These are phyloP conservation scores for Hemicordylus capensis DNA, from an alignment of 2,113 vertebrate genomes.

Conservation along the genomic window DNA sequence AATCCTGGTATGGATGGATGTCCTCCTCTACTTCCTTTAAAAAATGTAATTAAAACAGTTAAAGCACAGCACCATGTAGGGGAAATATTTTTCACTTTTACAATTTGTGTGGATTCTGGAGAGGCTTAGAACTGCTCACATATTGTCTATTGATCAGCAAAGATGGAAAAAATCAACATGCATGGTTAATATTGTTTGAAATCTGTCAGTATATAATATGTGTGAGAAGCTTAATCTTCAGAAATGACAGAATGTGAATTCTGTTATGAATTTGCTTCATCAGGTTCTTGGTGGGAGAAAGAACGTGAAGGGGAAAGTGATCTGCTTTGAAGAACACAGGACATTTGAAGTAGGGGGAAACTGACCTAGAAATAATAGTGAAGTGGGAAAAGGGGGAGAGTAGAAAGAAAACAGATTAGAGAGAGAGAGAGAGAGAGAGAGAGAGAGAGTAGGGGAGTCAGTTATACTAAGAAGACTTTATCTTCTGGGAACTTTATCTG, in stretches of 20 bases:
- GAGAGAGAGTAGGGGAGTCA: not conserved
- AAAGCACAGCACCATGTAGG: not conserved
- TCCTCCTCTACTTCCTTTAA: not conserved
- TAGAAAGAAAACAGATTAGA: not conserved
- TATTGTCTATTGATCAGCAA: not conserved
- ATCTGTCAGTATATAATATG: not conserved
- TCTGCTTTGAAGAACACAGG: not conserved
- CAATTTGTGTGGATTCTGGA: not conserved
- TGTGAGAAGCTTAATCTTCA: not conserved
- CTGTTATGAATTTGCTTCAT: not conserved
- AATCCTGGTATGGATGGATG: not conserved
- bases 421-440: not conserved
- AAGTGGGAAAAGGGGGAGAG: not conserved
- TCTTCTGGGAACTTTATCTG: no score
- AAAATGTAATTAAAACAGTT: no score
- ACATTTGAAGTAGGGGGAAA: not conserved
- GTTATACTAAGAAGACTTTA: not conserved
- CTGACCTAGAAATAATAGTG: conserved; percentile 4
- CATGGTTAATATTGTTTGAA: not conserved
- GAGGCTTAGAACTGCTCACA: not conserved
- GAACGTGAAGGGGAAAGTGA: not conserved
- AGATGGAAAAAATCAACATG: not conserved
- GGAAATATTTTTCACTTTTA: not conserved
- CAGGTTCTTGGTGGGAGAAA: not conserved
- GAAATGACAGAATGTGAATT: not conserved